Percentiles rank a stretch among this genome's conserved stretches.
Conservation (phyloP, 2,888 invertebrate species). For the Drosophila cracens region DNA sequence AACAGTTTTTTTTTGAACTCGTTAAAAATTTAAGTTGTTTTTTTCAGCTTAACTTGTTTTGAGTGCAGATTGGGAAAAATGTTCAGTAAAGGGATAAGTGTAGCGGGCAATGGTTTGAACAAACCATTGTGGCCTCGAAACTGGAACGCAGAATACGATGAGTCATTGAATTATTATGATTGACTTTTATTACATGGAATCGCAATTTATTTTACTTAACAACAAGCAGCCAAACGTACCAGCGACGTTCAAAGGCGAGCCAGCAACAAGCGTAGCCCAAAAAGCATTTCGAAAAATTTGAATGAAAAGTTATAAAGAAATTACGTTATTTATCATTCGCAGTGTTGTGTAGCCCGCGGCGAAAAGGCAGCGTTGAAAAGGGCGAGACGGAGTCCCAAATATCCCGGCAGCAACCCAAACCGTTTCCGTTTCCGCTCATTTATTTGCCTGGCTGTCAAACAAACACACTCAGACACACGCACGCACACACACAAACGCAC, state of each 20-base stretch:
- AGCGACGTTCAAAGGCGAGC: constrained; percentile 20
- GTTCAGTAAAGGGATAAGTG: constrained; percentile 11
- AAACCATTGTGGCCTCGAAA: constrained; percentile 28
- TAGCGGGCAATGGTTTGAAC: constrained; percentile 19
- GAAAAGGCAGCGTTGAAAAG: constrained; percentile 7
- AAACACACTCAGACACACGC: constrained; percentile 35
- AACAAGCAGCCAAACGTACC: constrained; percentile 53
- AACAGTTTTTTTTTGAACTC: constrained; percentile 1
- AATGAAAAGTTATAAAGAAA: constrained; percentile 78
- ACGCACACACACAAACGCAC: constrained; percentile 18
- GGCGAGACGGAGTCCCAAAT: constrained; percentile 19
- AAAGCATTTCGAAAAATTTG: constrained; percentile 68
- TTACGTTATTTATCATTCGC: constrained; percentile 78
- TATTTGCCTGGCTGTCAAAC: constrained; percentile 74
- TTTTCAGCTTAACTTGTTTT: constrained; percentile 18
- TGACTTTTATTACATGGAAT: constrained; percentile 81
- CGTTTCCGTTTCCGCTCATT: constrained; percentile 78
- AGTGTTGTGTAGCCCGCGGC: constrained; percentile 55
- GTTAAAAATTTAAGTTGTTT: neutral
- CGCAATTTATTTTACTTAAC: constrained; percentile 81
- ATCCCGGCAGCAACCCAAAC: constrained; percentile 61
- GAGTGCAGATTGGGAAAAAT: constrained; percentile 1
- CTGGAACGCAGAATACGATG: constrained; percentile 54
- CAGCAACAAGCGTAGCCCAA: constrained; percentile 51
- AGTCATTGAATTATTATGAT: constrained; percentile 80